These are phyloP conservation scores for Calameuta filiformis DNA, from an alignment of 2,888 invertebrate species.

Conservation along the genomic window DNA sequence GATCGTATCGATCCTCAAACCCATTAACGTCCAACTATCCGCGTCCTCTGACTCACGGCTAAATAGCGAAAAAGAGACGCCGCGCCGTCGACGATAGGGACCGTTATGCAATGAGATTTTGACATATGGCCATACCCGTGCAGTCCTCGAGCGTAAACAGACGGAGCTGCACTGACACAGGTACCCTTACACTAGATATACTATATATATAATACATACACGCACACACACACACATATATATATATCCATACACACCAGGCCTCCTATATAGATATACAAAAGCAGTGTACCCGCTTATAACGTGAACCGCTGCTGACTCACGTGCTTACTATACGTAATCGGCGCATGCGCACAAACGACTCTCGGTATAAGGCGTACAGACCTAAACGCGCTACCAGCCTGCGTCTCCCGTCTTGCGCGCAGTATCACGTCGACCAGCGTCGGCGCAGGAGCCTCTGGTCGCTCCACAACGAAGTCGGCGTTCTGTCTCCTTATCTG, in stretches of 20 bases:
- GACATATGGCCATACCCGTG: constrained; percentile 34
- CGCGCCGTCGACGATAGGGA: constrained; percentile 11
- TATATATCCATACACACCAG: constrained; percentile 5
- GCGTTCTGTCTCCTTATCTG: constrained; percentile 6
- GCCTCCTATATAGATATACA: not conserved
- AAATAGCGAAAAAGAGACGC: constrained; percentile 31
- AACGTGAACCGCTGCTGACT: constrained; percentile 2
- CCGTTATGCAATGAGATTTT: constrained; percentile 49
- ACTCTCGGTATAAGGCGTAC: not conserved
- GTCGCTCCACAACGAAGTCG: not conserved
- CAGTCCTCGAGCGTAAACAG: constrained; percentile 40
- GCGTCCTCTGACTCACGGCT: constrained; percentile 42
- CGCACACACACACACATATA: not conserved
- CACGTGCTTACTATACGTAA: not conserved
- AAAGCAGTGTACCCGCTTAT: not conserved
- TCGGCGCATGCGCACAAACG: not conserved
- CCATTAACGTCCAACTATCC: constrained; percentile 23
- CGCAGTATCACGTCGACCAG: not conserved
- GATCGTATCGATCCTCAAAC: no score
- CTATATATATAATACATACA: not conserved
- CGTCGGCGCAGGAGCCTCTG: not conserved
- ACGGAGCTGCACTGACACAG: constrained; percentile 8
- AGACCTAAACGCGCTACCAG: not conserved
- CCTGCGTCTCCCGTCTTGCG: not conserved
- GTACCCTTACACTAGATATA: no score